Evolutionary conservation across 1,140 invertebrate genomes (phyloP).

Genomic region (silkworm (Bombyx mori)): ASM3026992v2 NC_085130.1:11694001-11694500

Average conservation of each 20-base stretch:
- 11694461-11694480: slow-evolving; percentile 1
- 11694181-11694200: slow-evolving; percentile 40
- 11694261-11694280: slow-evolving; percentile 39
- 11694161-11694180: slow-evolving; percentile 26
- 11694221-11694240: slow-evolving; percentile 29
- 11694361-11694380: not conserved
- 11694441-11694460: slow-evolving; percentile 6
- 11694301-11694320: slow-evolving; percentile 48
- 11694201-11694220: slow-evolving; percentile 43
- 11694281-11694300: slow-evolving; percentile 34
- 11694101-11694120: slow-evolving; percentile 32
- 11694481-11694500: not conserved
- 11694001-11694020: slow-evolving; percentile 51
- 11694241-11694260: slow-evolving; percentile 38
- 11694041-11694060: slow-evolving; percentile 30
- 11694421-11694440: slow-evolving; percentile 1
- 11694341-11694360: slow-evolving; percentile 16
- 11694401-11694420: not conserved
- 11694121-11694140: slow-evolving; percentile 41
- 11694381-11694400: not conserved
- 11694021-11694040: slow-evolving; percentile 30
- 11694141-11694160: slow-evolving; percentile 42
- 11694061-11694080: slow-evolving; percentile 33
- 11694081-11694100: slow-evolving; percentile 28
- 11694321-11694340: slow-evolving; percentile 31